These are phyloP conservation scores for Aelia acuminata DNA, from an alignment of 2,888 invertebrate genomes.

Conservation along the genomic window DNA sequence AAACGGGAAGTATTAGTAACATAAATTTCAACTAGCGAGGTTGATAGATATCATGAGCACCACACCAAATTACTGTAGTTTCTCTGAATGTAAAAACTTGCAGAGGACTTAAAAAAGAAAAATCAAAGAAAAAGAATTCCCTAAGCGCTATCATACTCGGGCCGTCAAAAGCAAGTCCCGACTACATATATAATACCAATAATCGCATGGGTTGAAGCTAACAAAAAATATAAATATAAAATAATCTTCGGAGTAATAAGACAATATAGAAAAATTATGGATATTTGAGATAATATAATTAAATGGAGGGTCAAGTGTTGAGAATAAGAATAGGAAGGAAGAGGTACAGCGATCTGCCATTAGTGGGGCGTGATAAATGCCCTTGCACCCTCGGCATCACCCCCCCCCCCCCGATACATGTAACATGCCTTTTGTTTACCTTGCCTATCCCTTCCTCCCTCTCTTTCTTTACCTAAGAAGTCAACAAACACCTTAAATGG, in stretches of 20 bases:
- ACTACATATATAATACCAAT: too few species aligned
- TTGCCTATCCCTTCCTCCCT: background rate
- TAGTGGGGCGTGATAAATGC: conserved; percentile 40
- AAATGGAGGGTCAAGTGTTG: conserved; percentile 15
- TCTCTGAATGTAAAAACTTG: too few species aligned
- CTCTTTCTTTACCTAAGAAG: background rate
- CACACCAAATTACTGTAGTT: too few species aligned
- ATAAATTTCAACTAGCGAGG: too few species aligned
- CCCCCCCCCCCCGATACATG: conserved; percentile 22
- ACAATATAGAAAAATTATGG: background rate
- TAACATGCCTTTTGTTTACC: conserved; percentile 44
- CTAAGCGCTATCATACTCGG: too few species aligned
- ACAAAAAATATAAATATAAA: background rate
- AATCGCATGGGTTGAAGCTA: too few species aligned
- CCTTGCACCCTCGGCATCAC: background rate
- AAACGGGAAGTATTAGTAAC: too few species aligned
- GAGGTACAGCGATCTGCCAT: conserved; percentile 33
- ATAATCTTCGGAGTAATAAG: background rate
- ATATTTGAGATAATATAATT: background rate
- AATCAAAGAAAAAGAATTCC: too few species aligned
- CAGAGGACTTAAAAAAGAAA: too few species aligned
- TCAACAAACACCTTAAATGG: background rate
- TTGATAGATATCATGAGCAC: too few species aligned
- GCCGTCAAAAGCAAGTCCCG: too few species aligned
- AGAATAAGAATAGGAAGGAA: conserved; percentile 41